phyloP scores from a whole-genome alignment of 2,888 invertebrate species.

The Stenolophus ochropezus region DNA sequence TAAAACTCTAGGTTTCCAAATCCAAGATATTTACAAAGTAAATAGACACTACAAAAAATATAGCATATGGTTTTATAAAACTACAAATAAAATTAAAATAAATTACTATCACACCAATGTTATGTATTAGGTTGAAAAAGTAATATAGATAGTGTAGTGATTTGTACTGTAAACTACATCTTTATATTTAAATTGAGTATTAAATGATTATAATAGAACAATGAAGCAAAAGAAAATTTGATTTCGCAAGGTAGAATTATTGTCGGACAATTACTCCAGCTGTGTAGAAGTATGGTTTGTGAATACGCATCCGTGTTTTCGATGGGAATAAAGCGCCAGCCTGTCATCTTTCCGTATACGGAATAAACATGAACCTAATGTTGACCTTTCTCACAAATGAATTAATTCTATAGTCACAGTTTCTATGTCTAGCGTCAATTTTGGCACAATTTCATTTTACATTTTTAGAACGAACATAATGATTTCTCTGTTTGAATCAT shows the following conservation, averaged over 20 bases:
- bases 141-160: too few relatives aligned
- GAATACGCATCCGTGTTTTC: not conserved
- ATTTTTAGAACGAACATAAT: slow-evolving; percentile 13
- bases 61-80: too few relatives aligned
- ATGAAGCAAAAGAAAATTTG: not conserved
- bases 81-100: too few relatives aligned
- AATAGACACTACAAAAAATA: too few relatives aligned
- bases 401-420: slow-evolving; percentile 45
- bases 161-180: too few relatives aligned
- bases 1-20: too few relatives aligned
- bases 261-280: not conserved
- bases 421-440: slow-evolving; percentile 15
- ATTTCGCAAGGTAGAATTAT: not conserved
- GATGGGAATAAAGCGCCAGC: slow-evolving; percentile 12
- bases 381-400: slow-evolving; percentile 42
- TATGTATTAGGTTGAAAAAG: too few relatives aligned
- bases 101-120: too few relatives aligned
- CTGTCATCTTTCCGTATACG: slow-evolving; percentile 36
- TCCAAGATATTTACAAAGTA: too few relatives aligned
- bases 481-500: slow-evolving; percentile 18
- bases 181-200: not conserved
- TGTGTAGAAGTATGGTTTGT: not conserved
- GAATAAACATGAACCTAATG: slow-evolving; percentile 39
- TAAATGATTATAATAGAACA: too few relatives aligned
- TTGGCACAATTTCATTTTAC: slow-evolving; percentile 39